Base-by-base conservation (phyloP, 2,113 vertebrate species). In the Perca flavescens region DNA sequence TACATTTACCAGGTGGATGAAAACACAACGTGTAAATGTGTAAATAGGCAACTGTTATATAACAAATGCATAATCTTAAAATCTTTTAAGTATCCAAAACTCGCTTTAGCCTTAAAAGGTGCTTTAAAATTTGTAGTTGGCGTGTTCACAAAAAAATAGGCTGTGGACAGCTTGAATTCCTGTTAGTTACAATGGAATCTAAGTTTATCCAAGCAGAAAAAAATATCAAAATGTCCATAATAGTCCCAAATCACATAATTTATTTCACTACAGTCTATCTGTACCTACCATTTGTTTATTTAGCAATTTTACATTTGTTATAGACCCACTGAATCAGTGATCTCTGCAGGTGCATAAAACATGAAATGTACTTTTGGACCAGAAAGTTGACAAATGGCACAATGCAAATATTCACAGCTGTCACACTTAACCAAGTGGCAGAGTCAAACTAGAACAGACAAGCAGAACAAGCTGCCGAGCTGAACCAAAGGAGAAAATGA, bases 381-480 rank as follows among this genome's bases (percentile, higher is more conserved):
- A 70, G 21, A 22, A 67, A 36, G 60, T 6, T 87, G 68, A 64
- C 25, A 60, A 74, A 54, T 14, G 25, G 6, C 43, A 50, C 16
- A 34, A 49, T 58, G 19, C 56, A 53, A 54, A 70, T 49, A 52
- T 75, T 61, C 70, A 74, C 53, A 79, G 76, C 67, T 72, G 66
- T 77, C 63, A 19, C 9, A 22, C 56, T n/a, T 34, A 68, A 77
- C 47, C 16, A 66, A 61, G 10, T 19, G 64, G 47, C 17, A 31
- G 52, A 70, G n/a, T 74, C 73, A 40, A 69, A 62, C 53, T 15
- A 19, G 47, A 82, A 54, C 62, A 80, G 67, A 67, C 65, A 61
- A 74, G 54, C 57, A 69, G 46, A 56, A 66, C 17, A 50, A 9
- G 15, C 15, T 61, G 65, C 56, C 13, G 34, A 43, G 54, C n/a